phyloP scores from a whole-genome alignment of 1,140 invertebrate genomes.

The Anoplolepis gracilipes region DNA sequence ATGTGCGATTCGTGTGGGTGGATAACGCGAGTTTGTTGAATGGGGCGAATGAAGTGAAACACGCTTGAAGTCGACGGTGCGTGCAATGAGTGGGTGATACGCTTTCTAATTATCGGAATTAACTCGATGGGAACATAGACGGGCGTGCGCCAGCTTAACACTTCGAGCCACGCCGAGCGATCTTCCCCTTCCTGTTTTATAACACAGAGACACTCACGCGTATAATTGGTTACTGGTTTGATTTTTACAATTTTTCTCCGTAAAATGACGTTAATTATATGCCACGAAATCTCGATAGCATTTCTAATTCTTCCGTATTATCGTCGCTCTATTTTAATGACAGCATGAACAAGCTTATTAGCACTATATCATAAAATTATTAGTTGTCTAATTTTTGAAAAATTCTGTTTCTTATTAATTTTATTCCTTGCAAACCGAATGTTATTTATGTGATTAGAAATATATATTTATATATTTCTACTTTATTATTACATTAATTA shows the following conservation, averaged over 20 bases:
- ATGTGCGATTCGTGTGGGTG: conserved; percentile 76
- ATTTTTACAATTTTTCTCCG: conserved; percentile 44
- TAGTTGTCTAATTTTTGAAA: neutral
- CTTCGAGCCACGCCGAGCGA: neutral
- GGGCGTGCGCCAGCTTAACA: conserved; percentile 53
- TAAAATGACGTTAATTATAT: conserved; percentile 21
- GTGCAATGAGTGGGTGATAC: conserved; percentile 81
- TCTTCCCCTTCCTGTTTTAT: conserved; percentile 34
- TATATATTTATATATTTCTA: neutral
- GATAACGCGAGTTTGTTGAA: conserved; percentile 79
- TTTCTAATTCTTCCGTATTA: conserved; percentile 46
- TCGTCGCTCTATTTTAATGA: neutral
- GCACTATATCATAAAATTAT: conserved; percentile 10
- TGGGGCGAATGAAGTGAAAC: conserved; percentile 81
- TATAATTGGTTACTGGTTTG: conserved; percentile 64
- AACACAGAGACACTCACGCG: neutral
- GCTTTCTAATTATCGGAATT: conserved; percentile 82
- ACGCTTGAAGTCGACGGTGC: conserved; percentile 76
- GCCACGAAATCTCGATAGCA: conserved; percentile 27
- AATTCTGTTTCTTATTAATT: neutral
- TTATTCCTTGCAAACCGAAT: neutral
- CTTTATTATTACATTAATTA: neutral
- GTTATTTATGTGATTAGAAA: neutral
- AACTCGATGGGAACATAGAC: conserved; percentile 69
- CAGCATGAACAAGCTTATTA: neutral